phyloP scores from a whole-genome alignment of 2,113 vertebrate species.

The Vombatus ursinus region DNA sequence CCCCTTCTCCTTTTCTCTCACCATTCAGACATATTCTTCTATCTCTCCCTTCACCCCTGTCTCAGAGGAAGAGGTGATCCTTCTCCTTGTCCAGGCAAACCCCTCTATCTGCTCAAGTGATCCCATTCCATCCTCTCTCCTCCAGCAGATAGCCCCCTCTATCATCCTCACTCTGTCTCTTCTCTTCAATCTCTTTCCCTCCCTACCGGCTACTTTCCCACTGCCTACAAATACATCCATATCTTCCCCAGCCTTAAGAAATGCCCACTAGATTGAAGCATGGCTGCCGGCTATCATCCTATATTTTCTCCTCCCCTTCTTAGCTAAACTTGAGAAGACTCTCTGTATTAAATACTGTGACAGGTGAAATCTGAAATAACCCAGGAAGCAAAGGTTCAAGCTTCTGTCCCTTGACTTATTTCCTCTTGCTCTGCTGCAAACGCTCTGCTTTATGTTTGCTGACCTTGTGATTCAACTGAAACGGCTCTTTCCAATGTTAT shows the following conservation, averaged over 20 bases:
- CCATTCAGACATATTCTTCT: background rate
- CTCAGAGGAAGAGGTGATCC: background rate
- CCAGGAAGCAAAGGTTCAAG: background rate
- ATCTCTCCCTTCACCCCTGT: background rate
- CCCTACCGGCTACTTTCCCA: background rate
- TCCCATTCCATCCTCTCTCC: no score
- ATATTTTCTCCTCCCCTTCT: background rate
- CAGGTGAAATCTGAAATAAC: background rate
- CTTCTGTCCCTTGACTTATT: background rate
- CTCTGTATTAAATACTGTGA: background rate
- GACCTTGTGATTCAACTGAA: no score
- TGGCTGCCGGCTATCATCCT: background rate
- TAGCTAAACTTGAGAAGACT: background rate
- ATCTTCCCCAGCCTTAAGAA: background rate
- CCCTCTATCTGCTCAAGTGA: background rate
- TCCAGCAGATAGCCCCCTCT: background rate
- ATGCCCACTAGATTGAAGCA: background rate
- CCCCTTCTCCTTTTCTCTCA: background rate
- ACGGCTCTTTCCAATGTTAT: no score
- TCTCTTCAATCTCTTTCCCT: background rate
- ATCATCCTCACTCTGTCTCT: background rate
- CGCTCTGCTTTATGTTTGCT: background rate
- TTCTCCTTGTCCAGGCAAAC: background rate
- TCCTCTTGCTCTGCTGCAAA: background rate
- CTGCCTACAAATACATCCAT: background rate